These are phyloP conservation scores for Drosophila santomea DNA, from an alignment of 1,140 invertebrate genomes.

Conservation along the genomic window DNA sequence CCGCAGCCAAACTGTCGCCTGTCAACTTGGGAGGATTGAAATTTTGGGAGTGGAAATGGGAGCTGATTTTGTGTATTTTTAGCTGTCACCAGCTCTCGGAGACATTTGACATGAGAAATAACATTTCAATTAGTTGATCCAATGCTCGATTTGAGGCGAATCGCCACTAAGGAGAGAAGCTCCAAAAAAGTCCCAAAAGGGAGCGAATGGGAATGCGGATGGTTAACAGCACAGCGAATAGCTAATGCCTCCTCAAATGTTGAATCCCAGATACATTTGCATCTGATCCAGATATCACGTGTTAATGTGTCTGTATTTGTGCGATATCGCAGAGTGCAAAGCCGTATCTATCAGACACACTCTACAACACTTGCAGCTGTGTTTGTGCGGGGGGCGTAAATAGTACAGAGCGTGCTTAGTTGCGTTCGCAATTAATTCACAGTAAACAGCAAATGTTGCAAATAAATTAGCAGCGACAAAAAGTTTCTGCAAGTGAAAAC, in stretches of 20 bases:
- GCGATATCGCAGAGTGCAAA: slow-evolving; percentile 47
- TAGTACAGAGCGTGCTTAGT: slow-evolving; percentile 77
- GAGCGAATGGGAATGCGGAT: neutral
- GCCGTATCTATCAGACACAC: slow-evolving; percentile 51
- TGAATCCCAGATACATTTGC: slow-evolving; percentile 37
- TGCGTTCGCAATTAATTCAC: slow-evolving; percentile 81
- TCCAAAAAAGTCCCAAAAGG: neutral
- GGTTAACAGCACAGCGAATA: slow-evolving; percentile 5
- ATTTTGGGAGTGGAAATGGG: slow-evolving; percentile 14
- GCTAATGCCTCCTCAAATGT: slow-evolving; percentile 61
- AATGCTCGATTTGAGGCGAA: slow-evolving; percentile 51
- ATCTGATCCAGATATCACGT: slow-evolving; percentile 51
- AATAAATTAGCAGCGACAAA: slow-evolving; percentile 74
- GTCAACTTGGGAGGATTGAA: slow-evolving; percentile 48
- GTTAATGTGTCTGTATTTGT: slow-evolving; percentile 25
- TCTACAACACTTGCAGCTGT: slow-evolving; percentile 30
- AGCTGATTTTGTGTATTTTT: slow-evolving; percentile 57
- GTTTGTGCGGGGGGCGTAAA: slow-evolving; percentile 61
- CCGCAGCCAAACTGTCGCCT: slow-evolving; percentile 70
- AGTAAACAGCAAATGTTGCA: slow-evolving; percentile 82
- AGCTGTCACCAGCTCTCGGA: slow-evolving; percentile 62
- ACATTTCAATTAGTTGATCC: slow-evolving; percentile 74
- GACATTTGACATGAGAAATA: slow-evolving; percentile 69
- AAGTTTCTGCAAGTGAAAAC: slow-evolving; percentile 48
- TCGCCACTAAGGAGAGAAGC: slow-evolving; percentile 12